Percentiles rank a stretch among this genome's conserved stretches.
Conservation (phyloP, 2,797 vertebrate genomes). For the Diceros bicornis region DNA sequence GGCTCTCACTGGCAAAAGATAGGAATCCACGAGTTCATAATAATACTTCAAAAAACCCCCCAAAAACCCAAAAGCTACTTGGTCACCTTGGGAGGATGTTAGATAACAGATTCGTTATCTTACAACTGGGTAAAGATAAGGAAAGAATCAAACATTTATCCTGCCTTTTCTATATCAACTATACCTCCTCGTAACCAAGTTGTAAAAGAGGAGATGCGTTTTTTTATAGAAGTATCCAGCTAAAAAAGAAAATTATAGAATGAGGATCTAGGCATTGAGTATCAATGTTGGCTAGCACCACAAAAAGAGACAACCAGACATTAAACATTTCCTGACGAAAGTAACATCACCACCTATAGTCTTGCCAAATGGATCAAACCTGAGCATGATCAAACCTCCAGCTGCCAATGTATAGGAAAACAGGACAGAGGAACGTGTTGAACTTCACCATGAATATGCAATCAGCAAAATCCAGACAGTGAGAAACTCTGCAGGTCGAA, state of each 20-base stretch:
- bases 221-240: background rate
- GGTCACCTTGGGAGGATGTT: background rate
- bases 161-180: background rate
- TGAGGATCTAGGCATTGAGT: background rate
- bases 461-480: background rate
- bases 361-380: background rate
- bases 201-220: background rate
- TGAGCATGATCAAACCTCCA: background rate
- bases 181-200: background rate
- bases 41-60: background rate
- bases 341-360: background rate
- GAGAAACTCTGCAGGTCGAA: background rate
- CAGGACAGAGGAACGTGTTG: background rate
- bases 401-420: background rate
- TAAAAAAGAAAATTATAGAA: background rate
- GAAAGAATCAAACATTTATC: background rate
- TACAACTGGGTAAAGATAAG: background rate
- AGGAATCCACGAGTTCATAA: background rate
- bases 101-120: background rate
- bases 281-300: background rate
- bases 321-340: background rate
- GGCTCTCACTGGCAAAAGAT: background rate
- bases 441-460: background rate
- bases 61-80: background rate
- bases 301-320: background rate